Base-by-base conservation (phyloP, 2,888 invertebrate species). In the Pristionchus fissidentatus region DNA sequence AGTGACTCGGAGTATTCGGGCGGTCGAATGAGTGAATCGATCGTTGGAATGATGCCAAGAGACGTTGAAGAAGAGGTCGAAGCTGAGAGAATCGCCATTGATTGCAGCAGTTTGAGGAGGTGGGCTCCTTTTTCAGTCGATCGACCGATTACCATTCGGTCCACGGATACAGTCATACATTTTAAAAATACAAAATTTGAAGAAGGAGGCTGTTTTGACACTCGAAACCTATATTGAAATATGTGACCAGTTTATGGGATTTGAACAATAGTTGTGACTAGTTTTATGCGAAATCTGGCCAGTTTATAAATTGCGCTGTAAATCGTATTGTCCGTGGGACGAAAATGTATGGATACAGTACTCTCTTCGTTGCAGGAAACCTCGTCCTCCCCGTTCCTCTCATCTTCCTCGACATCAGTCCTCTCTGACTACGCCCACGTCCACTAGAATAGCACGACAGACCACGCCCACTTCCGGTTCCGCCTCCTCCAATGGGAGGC, bases 61-160 rank as follows among this genome's bases (percentile, higher is more conserved):
- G 79, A 79, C 38, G 79, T 79, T 1, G 57, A 79, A 8, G 79
- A 79, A 15, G 79, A 79, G 29, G 41, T 79, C 35, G 79, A 79
- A 57, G 79, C 79, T n/a, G 79, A 79, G 41, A 55, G 26, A 26
- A 79, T 79, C 19, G 79, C 35, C 26, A 79, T 79, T 29, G 79
- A 79, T 26, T 79, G 79, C 43, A 26, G 26, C 10, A 79, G 38
- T 79, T 26, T 52, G 32, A 57, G 57, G 38, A 79, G 79, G 79
- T 79, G 38, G 8, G 10, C 4, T n/a, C 15, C 22, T n/a, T 41
- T 3, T 73, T 22, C 4, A 73, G 38, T 7, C 29, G 22, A 3
- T 73, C 41, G 43, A 15, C 3, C 70, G 38, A 15, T 22, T n/a
- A 15, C 22, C 19, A 4, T 41, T 4, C 3, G 22, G 22, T 43